Evolutionary conservation across 2,888 invertebrate species (phyloP).

Genomic region (Lasioglossum villosulum): DNA sequence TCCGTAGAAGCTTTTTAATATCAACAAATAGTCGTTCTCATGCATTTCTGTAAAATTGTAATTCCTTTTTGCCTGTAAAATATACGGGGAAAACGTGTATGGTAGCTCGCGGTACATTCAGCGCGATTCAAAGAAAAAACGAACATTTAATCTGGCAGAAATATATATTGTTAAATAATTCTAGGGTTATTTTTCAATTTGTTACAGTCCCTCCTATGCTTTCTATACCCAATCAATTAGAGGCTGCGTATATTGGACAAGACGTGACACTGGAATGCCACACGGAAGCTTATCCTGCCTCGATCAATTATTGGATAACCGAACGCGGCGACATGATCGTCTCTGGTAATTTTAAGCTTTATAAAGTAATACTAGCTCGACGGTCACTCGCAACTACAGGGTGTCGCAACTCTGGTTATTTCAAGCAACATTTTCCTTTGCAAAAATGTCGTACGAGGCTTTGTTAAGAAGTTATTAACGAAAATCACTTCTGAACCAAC

Average conservation of each 20-base stretch:
- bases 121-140: neutral
- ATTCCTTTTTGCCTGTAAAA: too few species aligned
- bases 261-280: constrained; percentile 95
- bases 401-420: too few species aligned
- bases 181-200: neutral
- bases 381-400: neutral
- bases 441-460: too few species aligned
- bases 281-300: constrained; percentile 96
- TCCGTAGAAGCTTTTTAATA: too few species aligned
- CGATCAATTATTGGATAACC: constrained; percentile 97
- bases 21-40: too few species aligned
- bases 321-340: constrained; percentile 96
- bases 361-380: constrained; percentile 17
- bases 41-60: too few species aligned
- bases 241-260: constrained; percentile 95
- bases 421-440: too few species aligned
- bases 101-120: too few species aligned
- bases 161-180: neutral
- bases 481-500: too few species aligned
- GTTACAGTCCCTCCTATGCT: constrained; percentile 95
- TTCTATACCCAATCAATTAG: constrained; percentile 96
- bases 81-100: too few species aligned
- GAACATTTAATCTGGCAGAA: neutral
- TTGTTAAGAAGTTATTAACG: too few species aligned
- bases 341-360: constrained; percentile 88